A percentile compares a stretch with the other conserved stretches of the same genome.
These are phyloP conservation scores for Nannoperca australis DNA, from an alignment of 2,797 vertebrate species.

Conservation along the genomic window DNA sequence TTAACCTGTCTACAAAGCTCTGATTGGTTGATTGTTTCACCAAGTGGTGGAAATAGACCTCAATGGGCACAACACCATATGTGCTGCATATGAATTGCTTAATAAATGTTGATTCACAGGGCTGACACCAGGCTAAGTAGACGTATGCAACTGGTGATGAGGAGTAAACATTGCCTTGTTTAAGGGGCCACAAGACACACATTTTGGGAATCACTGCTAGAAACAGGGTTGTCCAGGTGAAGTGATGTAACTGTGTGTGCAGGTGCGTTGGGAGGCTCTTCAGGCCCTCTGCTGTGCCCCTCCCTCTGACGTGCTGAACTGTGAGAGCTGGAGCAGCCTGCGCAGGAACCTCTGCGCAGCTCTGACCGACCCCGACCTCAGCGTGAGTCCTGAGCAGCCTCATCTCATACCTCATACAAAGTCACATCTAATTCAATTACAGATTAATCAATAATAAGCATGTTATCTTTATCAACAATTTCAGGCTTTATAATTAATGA, in stretches of 20 bases:
- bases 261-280: slow-evolving; percentile 93
- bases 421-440: neutral
- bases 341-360: slow-evolving; percentile 87
- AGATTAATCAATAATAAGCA: neutral
- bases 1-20: neutral
- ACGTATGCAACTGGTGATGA: neutral
- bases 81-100: neutral
- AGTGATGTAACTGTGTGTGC: slow-evolving; percentile 18
- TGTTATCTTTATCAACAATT: neutral
- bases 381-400: slow-evolving; percentile 83
- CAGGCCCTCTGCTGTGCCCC: slow-evolving; percentile 90
- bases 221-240: neutral
- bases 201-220: neutral
- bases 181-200: neutral
- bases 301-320: slow-evolving; percentile 93
- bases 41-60: neutral
- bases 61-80: no score
- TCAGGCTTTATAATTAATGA: slow-evolving; percentile 14
- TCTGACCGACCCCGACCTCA: slow-evolving; percentile 89
- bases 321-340: slow-evolving; percentile 91
- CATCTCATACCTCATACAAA: neutral
- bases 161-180: neutral
- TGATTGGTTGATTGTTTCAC: neutral
- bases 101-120: neutral
- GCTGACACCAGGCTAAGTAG: neutral